These are phyloP conservation scores for Drosophila sp. DNA, from an alignment of 1,140 invertebrate species.

Conservation along the genomic window DNA sequence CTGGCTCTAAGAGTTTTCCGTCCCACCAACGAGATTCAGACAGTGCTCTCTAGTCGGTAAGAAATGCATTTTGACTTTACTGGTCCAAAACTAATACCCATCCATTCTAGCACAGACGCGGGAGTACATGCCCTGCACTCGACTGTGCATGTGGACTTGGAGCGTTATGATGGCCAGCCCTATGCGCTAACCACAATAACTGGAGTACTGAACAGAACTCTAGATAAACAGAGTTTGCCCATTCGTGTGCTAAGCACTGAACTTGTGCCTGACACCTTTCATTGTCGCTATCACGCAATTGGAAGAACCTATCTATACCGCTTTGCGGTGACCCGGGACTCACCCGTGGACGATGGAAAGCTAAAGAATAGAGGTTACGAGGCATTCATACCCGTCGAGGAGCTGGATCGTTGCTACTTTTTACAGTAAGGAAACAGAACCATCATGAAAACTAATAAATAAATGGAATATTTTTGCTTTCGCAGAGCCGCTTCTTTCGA, in stretches of 20 bases:
- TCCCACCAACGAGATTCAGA: conserved; percentile 83
- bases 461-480: conserved; percentile 38
- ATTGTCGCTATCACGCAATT: conserved; percentile 85
- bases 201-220: conserved; percentile 85
- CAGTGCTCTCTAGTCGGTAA: conserved; percentile 88
- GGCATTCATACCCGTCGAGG: conserved; percentile 66
- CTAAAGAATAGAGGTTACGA: conserved; percentile 59
- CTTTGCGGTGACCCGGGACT: conserved; percentile 83
- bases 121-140: conserved; percentile 88
- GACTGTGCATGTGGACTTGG: conserved; percentile 87
- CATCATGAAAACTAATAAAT: no score
- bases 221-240: conserved; percentile 84
- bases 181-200: conserved; percentile 84
- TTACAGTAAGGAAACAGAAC: conserved; percentile 55
- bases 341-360: conserved; percentile 5
- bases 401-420: conserved; percentile 74
- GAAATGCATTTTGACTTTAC: conserved; percentile 8
- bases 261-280: conserved; percentile 85
- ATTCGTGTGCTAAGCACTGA: conserved; percentile 85
- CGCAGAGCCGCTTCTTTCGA: conserved; percentile 85
- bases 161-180: conserved; percentile 80
- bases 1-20: conserved; percentile 84
- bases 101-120: conserved; percentile 86
- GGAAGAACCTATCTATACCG: conserved; percentile 89
- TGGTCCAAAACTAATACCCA: conserved; percentile 7